Evolutionary conservation across 2,113 vertebrate species (phyloP).

Genomic region (Pogonocichla stellata): DNA sequence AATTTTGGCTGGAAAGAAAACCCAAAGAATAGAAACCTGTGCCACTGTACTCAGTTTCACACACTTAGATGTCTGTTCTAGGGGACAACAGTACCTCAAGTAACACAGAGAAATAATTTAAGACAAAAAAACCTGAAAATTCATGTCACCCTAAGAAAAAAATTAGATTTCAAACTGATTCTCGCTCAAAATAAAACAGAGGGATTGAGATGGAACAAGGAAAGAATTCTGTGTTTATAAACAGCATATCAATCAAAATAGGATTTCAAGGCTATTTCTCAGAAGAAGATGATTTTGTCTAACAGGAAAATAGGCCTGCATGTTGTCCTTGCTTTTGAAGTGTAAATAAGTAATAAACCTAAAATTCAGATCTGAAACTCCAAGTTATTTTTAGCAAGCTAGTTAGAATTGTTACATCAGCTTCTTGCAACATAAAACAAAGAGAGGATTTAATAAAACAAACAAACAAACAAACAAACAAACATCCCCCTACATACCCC

Average conservation of each 20-base stretch:
- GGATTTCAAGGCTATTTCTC: neutral
- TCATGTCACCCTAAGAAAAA: neutral
- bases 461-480: neutral
- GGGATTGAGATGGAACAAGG: neutral
- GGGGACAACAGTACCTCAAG: neutral
- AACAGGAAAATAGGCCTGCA: slow-evolving; percentile 5
- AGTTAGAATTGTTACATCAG: neutral
- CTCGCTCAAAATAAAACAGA: neutral
- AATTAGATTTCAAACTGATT: neutral
- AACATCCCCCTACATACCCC: neutral
- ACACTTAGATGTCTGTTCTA: neutral
- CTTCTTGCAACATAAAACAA: neutral
- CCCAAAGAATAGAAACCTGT: neutral
- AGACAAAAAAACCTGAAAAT: neutral
- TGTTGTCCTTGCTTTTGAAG: slow-evolving; percentile 42
- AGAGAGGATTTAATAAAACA: neutral
- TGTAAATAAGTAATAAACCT: slow-evolving; percentile 40
- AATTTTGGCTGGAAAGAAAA: neutral
- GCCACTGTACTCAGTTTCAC: neutral
- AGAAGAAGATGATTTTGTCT: neutral
- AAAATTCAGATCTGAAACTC: neutral
- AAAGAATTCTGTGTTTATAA: neutral
- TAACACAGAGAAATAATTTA: neutral
- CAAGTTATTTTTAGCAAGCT: slow-evolving; percentile 19
- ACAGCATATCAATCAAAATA: neutral